phyloP scores from a whole-genome alignment of 2,888 invertebrate genomes.

The Drosophila fungiperda region DNA sequence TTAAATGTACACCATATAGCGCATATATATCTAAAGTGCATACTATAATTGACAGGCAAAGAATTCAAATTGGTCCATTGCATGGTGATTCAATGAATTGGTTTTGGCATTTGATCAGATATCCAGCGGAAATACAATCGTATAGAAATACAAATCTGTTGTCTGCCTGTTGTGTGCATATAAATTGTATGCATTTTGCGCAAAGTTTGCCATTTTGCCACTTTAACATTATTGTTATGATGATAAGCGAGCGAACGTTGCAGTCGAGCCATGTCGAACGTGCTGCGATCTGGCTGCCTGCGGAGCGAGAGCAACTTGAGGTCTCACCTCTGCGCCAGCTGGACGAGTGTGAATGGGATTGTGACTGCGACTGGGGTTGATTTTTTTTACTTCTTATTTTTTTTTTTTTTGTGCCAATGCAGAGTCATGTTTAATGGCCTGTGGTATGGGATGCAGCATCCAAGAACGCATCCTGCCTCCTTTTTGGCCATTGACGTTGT shows the following conservation, averaged over 20 bases:
- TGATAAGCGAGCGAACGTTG: conserved; percentile 80
- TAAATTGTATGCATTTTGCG: conserved; percentile 81
- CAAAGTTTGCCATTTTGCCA: conserved; percentile 83
- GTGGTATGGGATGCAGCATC: conserved; percentile 38
- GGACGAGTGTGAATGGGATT: conserved; percentile 6
- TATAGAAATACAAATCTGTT: conserved; percentile 59
- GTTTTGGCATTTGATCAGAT: conserved; percentile 26
- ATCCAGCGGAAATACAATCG: conserved; percentile 46
- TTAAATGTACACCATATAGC: not conserved
- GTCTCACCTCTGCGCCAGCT: conserved; percentile 47
- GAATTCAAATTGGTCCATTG: conserved; percentile 43
- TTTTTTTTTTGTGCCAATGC: conserved; percentile 38
- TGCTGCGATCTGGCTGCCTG: conserved; percentile 55
- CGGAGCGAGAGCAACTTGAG: conserved; percentile 50
- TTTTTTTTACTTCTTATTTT: conserved; percentile 6
- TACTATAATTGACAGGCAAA: conserved; percentile 34
- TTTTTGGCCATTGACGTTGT: conserved; percentile 42
- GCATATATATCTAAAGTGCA: not conserved
- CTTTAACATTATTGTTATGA: conserved; percentile 84
- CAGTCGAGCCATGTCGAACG: conserved; percentile 58
- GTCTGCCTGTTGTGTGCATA: conserved; percentile 57
- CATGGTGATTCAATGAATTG: conserved; percentile 5
- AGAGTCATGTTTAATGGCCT: conserved; percentile 53
- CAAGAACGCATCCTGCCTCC: conserved; percentile 64
- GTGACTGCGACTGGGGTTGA: conserved; percentile 36